Conservation (phyloP, 2,888 invertebrate species). For the Chromoteleia sp. region DNA sequence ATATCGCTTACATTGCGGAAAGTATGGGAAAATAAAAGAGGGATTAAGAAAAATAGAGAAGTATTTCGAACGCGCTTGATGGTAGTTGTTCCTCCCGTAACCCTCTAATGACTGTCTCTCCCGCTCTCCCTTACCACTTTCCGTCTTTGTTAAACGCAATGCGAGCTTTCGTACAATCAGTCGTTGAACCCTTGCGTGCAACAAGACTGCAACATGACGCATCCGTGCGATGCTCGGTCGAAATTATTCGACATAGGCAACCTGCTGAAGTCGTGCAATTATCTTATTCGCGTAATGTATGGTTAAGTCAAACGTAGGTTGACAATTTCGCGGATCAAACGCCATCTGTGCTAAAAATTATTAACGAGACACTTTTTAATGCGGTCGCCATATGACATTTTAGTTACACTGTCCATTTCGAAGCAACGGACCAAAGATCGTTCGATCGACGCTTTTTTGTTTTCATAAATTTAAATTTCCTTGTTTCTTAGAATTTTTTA, state of each 20-base stretch:
- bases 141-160: constrained; percentile 35
- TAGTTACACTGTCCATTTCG: constrained; percentile 10
- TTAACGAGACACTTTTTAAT: constrained; percentile 39
- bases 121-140: neutral
- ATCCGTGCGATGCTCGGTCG: constrained; percentile 66
- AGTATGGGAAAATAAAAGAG: constrained; percentile 29
- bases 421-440: constrained; percentile 34
- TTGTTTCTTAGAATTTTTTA: too few relatives aligned
- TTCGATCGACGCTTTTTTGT: constrained; percentile 8
- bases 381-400: constrained; percentile 51
- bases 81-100: constrained; percentile 17
- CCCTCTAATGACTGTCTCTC: constrained; percentile 8
- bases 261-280: constrained; percentile 65
- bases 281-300: constrained; percentile 52
- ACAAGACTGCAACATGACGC: constrained; percentile 69
- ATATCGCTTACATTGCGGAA: constrained; percentile 37
- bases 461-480: too few relatives aligned
- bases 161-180: constrained; percentile 63
- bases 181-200: constrained; percentile 70
- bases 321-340: constrained; percentile 59
- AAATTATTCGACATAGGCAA: constrained; percentile 66
- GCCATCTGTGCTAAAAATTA: constrained; percentile 64
- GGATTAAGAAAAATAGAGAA: constrained; percentile 44
- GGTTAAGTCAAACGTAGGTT: constrained; percentile 37
- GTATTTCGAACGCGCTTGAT: constrained; percentile 33